A percentile compares a stretch with the other conserved stretches of the same genome.
phyloP scores from a whole-genome alignment of 2,797 vertebrate genomes.

The Oreonectes daqikongensis region DNA sequence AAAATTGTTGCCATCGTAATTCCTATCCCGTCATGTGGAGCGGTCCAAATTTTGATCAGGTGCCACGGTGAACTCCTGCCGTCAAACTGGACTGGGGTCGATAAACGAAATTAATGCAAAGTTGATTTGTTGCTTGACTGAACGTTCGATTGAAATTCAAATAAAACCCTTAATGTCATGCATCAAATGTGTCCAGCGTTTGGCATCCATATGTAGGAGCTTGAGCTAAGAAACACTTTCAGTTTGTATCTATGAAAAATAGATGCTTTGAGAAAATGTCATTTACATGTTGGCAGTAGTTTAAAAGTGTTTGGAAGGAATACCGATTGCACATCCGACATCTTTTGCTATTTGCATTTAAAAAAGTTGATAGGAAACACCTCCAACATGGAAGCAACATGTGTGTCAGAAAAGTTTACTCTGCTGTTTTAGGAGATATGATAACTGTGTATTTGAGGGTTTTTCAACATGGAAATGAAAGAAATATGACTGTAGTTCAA shows the following conservation, averaged over 20 bases:
- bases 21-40: constrained; percentile 39
- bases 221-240: constrained; percentile 31
- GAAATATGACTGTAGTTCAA: constrained; percentile 3
- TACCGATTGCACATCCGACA: constrained; percentile 4
- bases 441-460: constrained; percentile 2
- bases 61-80: constrained; percentile 21
- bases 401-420: not conserved
- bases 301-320: constrained; percentile 30
- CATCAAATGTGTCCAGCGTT: constrained; percentile 23
- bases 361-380: constrained; percentile 13
- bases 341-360: constrained; percentile 7
- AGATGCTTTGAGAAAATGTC: constrained; percentile 28
- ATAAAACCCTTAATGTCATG: constrained; percentile 48
- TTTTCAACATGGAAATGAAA: constrained; percentile 34
- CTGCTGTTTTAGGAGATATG: constrained; percentile 6
- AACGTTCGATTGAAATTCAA: constrained; percentile 49
- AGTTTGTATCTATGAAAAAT: constrained; percentile 44
- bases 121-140: constrained; percentile 57
- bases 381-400: constrained; percentile 22
- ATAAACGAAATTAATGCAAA: constrained; percentile 53
- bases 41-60: constrained; percentile 18
- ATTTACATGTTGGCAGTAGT: constrained; percentile 26
- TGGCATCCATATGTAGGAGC: constrained; percentile 34
- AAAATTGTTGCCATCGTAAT: constrained; percentile 47
- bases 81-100: constrained; percentile 32